These are phyloP conservation scores for Rhizoglyphus robini DNA, from an alignment of 1,140 invertebrate genomes.

Conservation along the genomic window DNA sequence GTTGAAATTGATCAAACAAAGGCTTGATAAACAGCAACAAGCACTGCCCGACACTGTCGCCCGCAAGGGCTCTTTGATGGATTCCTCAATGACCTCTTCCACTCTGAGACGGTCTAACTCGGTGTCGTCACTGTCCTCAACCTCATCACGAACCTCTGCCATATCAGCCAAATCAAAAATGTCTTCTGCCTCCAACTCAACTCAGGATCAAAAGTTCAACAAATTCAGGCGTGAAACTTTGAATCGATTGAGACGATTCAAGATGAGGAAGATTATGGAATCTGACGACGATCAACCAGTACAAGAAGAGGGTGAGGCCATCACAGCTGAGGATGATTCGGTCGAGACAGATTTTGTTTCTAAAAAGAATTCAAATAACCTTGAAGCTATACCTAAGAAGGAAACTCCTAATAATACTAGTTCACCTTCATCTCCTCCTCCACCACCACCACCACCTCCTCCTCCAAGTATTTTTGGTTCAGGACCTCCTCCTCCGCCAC, in stretches of 20 bases:
- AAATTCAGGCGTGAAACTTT: slow-evolving; percentile 4
- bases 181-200: not conserved
- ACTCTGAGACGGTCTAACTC: not conserved
- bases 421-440: not conserved
- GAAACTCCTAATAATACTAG: not conserved
- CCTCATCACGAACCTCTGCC: not conserved
- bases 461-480: not conserved
- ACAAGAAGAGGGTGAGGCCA: not conserved
- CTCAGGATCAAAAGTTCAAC: not conserved
- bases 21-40: not conserved
- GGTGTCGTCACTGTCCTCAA: not conserved
- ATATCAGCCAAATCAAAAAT: not conserved
- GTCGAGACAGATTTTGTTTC: not conserved
- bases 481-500: not conserved
- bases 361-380: not conserved
- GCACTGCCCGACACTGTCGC: not conserved
- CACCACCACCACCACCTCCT: not conserved
- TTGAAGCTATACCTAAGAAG: not conserved
- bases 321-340: not conserved
- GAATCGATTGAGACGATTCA: not conserved
- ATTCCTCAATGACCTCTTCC: not conserved
- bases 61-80: not conserved
- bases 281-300: not conserved
- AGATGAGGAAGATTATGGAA: not conserved
- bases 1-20: not conserved